Conservation (phyloP, 1,140 invertebrate genomes). For the Lordiphosa collinella region DNA sequence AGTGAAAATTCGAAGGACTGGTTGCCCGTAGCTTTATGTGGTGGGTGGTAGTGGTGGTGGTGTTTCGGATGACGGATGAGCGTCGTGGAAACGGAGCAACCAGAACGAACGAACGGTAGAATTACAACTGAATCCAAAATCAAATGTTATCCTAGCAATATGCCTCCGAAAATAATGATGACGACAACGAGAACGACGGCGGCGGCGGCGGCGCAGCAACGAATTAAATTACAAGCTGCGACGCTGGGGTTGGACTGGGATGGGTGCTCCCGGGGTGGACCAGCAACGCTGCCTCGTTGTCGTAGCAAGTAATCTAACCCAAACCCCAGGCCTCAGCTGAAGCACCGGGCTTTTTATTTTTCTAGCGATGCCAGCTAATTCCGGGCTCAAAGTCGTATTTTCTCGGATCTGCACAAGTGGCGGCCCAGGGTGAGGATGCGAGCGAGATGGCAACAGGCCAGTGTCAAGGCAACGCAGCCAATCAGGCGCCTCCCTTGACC, state of each 20-base stretch:
- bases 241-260: conserved; percentile 26
- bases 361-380: conserved; percentile 67
- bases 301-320: conserved; percentile 72
- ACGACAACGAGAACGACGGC: conserved; percentile 30
- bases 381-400: conserved; percentile 73
- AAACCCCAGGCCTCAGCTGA: conserved; percentile 20
- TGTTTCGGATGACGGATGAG: conserved; percentile 19
- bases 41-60: conserved; percentile 25
- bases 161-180: conserved; percentile 79
- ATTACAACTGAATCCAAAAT: conserved; percentile 80
- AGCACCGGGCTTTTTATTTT: conserved; percentile 30
- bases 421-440: conserved; percentile 20
- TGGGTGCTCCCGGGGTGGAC: neutral
- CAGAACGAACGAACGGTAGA: conserved; percentile 78
- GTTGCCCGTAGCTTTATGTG: neutral
- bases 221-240: conserved; percentile 67
- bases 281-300: conserved; percentile 16
- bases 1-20: conserved; percentile 50
- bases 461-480: conserved; percentile 69
- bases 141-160: conserved; percentile 80
- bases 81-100: conserved; percentile 74
- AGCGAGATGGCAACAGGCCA: conserved; percentile 51
- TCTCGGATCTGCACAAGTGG: conserved; percentile 71
- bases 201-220: conserved; percentile 67
- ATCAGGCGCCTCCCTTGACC: conserved; percentile 35